Evolutionary conservation across 2,888 invertebrate genomes (phyloP).

Genomic region (Drosophila kuntzei): DNA sequence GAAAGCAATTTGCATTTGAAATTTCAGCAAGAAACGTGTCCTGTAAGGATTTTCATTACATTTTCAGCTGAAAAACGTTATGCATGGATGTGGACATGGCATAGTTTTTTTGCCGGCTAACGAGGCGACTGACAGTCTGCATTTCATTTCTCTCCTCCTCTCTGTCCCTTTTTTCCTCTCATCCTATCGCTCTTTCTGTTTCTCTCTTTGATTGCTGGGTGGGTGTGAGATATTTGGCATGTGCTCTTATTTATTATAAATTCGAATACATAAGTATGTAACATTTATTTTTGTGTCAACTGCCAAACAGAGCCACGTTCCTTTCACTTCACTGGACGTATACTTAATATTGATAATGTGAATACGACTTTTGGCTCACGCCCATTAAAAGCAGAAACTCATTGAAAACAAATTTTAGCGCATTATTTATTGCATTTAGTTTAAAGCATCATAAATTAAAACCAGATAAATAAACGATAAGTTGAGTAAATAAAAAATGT

Average conservation of each 20-base stretch:
- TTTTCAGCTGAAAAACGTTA: slow-evolving; percentile 13
- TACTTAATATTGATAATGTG: slow-evolving; percentile 43
- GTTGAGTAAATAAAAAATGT: not conserved
- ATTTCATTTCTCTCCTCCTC: slow-evolving; percentile 23
- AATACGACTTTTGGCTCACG: slow-evolving; percentile 4
- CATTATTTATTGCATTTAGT: slow-evolving; percentile 21
- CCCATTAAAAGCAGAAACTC: slow-evolving; percentile 2
- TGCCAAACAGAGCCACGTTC: slow-evolving; percentile 19
- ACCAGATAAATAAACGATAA: slow-evolving; percentile 5
- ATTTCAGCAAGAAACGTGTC: slow-evolving; percentile 25
- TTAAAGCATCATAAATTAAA: slow-evolving; percentile 23
- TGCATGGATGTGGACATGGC: slow-evolving; percentile 16
- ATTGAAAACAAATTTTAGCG: slow-evolving; percentile 20
- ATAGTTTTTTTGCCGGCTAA: slow-evolving; percentile 36
- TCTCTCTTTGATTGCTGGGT: slow-evolving; percentile 5
- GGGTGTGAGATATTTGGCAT: slow-evolving; percentile 47
- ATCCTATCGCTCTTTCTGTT: not conserved
- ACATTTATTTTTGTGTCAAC: slow-evolving; percentile 23
- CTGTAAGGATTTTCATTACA: slow-evolving; percentile 36
- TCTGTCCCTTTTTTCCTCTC: not conserved
- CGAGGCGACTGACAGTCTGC: slow-evolving; percentile 57
- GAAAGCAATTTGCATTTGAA: slow-evolving; percentile 60
- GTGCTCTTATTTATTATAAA: slow-evolving; percentile 29
- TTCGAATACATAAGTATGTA: slow-evolving; percentile 5
- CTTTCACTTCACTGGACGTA: slow-evolving; percentile 31